These are phyloP conservation scores for Sisor rabdophorus DNA, from an alignment of 2,113 vertebrate genomes.

Conservation along the genomic window DNA sequence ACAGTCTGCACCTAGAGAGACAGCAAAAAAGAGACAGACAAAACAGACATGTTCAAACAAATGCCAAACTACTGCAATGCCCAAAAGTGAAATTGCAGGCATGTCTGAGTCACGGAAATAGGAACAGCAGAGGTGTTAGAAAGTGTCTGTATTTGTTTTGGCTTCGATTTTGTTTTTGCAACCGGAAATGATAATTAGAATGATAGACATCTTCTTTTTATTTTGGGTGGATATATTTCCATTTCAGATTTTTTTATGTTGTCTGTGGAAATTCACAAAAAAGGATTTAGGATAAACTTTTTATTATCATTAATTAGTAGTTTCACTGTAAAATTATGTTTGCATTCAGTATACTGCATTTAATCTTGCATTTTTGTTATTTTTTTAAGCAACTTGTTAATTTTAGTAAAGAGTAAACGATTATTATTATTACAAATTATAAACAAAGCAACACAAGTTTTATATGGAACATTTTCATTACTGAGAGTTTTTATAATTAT, in stretches of 20 bases:
- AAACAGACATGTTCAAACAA: constrained; percentile 7
- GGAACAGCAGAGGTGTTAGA: not conserved
- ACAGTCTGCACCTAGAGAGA: constrained; percentile 69
- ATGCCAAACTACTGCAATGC: not conserved
- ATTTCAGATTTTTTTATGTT: not conserved
- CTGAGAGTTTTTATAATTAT: too few species aligned
- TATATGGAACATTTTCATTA: too few species aligned
- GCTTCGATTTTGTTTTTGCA: not conserved
- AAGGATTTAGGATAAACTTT: too few species aligned
- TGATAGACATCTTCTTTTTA: not conserved
- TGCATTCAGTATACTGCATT: too few species aligned
- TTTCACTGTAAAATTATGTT: too few species aligned
- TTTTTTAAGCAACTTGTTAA: too few species aligned
- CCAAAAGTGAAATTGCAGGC: not conserved
- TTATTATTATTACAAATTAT: too few species aligned
- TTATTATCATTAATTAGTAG: too few species aligned
- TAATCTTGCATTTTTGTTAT: too few species aligned
- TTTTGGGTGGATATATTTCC: not conserved
- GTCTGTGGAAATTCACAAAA: not conserved
- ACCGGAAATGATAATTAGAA: not conserved
- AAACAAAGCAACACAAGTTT: too few species aligned
- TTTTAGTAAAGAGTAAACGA: too few species aligned
- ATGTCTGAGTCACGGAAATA: not conserved
- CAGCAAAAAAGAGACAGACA: constrained; percentile 16
- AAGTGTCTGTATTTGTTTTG: not conserved